Evolutionary conservation across 2,888 invertebrate species (phyloP).

Genomic region (Zygothrica quintamaculata): DNA sequence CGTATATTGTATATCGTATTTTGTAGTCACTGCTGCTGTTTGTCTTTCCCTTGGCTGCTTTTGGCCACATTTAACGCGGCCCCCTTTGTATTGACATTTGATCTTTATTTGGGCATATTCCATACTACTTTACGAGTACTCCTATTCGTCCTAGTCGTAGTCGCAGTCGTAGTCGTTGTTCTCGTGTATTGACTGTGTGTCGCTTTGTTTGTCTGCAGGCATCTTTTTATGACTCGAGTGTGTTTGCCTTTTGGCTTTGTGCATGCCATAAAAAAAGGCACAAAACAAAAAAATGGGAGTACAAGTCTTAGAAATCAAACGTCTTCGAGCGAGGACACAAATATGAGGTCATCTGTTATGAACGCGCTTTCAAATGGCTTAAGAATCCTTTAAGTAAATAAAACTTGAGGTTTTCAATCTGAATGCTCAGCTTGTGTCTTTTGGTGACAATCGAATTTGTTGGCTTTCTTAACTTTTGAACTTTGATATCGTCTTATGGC

Average conservation of each 20-base stretch:
- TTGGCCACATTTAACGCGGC: conserved; percentile 66
- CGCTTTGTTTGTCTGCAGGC: conserved; percentile 82
- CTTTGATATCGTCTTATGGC: too few relatives aligned
- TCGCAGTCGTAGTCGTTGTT: background rate
- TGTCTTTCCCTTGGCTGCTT: conserved; percentile 60
- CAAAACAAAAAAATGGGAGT: conserved; percentile 43
- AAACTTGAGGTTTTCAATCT: conserved; percentile 7
- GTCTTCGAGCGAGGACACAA: conserved; percentile 48
- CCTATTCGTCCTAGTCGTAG: background rate
- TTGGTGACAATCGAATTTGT: conserved; percentile 36
- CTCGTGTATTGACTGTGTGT: conserved; percentile 62
- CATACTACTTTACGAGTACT: conserved; percentile 15
- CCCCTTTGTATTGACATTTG: conserved; percentile 81
- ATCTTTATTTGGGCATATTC: conserved; percentile 80
- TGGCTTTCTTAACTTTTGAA: background rate
- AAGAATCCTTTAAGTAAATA: conserved; percentile 78
- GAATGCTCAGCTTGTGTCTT: conserved; percentile 4
- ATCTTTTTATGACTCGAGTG: conserved; percentile 84
- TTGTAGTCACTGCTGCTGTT: conserved; percentile 63
- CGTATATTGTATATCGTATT: conserved; percentile 47
- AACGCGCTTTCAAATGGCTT: conserved; percentile 60
- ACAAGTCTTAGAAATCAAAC: conserved; percentile 77
- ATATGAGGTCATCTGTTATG: conserved; percentile 84
- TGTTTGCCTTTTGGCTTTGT: conserved; percentile 85
- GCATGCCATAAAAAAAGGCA: conserved; percentile 82